Conservation (phyloP, 1,140 invertebrate species). For the Plodia interpunctella region DNA sequence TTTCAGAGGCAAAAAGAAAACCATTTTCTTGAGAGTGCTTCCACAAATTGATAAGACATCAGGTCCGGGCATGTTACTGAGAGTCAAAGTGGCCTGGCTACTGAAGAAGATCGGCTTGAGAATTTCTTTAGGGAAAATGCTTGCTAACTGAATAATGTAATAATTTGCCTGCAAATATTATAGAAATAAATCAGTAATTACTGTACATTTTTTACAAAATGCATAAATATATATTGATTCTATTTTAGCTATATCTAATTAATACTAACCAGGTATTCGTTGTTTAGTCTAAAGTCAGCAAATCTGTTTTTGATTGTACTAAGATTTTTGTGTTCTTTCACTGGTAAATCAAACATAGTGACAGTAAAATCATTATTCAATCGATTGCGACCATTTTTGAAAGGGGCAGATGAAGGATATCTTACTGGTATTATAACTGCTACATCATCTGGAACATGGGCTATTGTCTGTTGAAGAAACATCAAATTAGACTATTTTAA, state of each 20-base stretch:
- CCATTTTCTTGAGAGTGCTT: slow-evolving; percentile 52
- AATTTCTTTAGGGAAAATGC: slow-evolving; percentile 51
- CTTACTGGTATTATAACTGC: slow-evolving; percentile 48
- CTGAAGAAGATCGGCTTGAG: slow-evolving; percentile 48
- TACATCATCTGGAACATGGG: slow-evolving; percentile 39
- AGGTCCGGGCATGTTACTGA: slow-evolving; percentile 70
- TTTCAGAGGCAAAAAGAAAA: slow-evolving; percentile 69
- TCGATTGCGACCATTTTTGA: slow-evolving; percentile 13
- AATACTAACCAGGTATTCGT: neutral
- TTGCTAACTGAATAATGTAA: slow-evolving; percentile 57
- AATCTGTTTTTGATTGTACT: slow-evolving; percentile 30
- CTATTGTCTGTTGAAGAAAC: slow-evolving; percentile 35
- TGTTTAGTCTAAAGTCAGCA: slow-evolving; percentile 4
- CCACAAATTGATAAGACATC: slow-evolving; percentile 44
- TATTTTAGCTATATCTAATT: no score
- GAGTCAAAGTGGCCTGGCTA: slow-evolving; percentile 57
- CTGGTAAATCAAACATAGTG: slow-evolving; percentile 43
- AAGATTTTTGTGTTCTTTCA: slow-evolving; percentile 26
- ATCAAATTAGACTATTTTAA: slow-evolving; percentile 5
- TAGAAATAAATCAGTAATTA: neutral
- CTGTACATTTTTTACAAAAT: no score
- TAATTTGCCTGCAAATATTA: slow-evolving; percentile 52
- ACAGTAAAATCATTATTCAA: slow-evolving; percentile 54
- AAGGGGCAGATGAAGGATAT: slow-evolving; percentile 24
- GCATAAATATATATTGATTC: no score